A percentile compares a stretch with the other conserved stretches of the same genome.
Evolutionary conservation across 2,888 invertebrate genomes (phyloP).

Genomic region (Dynastes grantii): DNA sequence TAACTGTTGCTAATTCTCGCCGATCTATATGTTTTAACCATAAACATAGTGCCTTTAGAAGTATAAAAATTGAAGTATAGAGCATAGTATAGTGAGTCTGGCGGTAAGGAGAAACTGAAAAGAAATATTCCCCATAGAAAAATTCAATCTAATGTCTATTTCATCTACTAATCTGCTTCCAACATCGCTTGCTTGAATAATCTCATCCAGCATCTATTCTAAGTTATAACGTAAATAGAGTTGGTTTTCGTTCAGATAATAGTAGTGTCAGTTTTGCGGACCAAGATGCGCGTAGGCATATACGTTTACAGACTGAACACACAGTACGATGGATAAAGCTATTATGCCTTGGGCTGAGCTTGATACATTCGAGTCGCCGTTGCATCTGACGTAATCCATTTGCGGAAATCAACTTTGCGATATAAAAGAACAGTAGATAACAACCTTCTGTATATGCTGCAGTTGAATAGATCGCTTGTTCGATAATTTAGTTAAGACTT

Average conservation of each 20-base stretch:
- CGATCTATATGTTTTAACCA: too few species aligned
- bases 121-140: too few species aligned
- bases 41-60: too few species aligned
- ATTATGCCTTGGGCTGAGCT: constrained; percentile 3
- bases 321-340: neutral
- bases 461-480: neutral
- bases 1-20: too few species aligned
- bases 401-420: constrained; percentile 8
- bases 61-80: too few species aligned
- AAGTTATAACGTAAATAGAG: neutral
- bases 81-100: too few species aligned
- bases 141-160: too few species aligned
- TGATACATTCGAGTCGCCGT: constrained; percentile 8
- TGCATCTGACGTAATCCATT: constrained; percentile 37
- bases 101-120: too few species aligned
- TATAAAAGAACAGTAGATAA: constrained; percentile 8
- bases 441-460: neutral
- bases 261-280: constrained; percentile 3
- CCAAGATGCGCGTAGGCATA: neutral
- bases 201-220: neutral
- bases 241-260: constrained; percentile 9
- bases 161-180: too few species aligned
- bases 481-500: neutral
- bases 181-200: neutral
- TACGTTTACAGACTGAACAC: neutral